phyloP scores from a whole-genome alignment of 1,140 invertebrate genomes.

The Drosophila sulfurigaster region DNA sequence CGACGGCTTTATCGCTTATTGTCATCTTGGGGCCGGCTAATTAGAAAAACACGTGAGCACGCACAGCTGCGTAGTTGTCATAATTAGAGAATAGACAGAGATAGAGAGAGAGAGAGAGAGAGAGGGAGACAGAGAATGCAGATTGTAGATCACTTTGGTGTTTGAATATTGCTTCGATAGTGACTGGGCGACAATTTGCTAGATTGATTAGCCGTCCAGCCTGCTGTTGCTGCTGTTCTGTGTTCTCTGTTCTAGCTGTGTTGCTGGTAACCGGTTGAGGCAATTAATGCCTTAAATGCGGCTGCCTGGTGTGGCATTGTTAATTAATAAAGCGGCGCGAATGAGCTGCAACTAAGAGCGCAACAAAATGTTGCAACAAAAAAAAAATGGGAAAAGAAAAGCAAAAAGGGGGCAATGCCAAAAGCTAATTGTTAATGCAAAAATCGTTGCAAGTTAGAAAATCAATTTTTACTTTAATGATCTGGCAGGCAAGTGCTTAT shows the following conservation, averaged over 20 bases:
- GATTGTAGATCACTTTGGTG: constrained; percentile 38
- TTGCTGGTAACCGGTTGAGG: constrained; percentile 59
- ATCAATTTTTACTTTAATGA: constrained; percentile 84
- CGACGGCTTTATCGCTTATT: constrained; percentile 81
- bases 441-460: constrained; percentile 83
- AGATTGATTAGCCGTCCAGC: constrained; percentile 76
- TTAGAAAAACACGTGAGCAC: constrained; percentile 83
- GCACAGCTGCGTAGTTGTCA: constrained; percentile 81
- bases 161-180: constrained; percentile 46
- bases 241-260: too few relatives aligned
- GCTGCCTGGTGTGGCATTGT: constrained; percentile 81
- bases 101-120: constrained; percentile 23
- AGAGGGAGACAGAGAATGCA: not conserved
- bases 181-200: constrained; percentile 78
- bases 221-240: constrained; percentile 23
- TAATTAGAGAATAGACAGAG: constrained; percentile 68
- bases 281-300: constrained; percentile 82
- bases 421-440: constrained; percentile 80
- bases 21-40: constrained; percentile 75
- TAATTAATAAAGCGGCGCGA: constrained; percentile 75
- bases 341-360: constrained; percentile 34
- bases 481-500: constrained; percentile 77
- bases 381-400: not conserved
- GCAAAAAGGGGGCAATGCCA: not conserved
- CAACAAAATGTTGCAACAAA: not conserved